Evolutionary conservation across 2,888 invertebrate genomes (phyloP).

Genomic region (Chymomyza procnemis): DNA sequence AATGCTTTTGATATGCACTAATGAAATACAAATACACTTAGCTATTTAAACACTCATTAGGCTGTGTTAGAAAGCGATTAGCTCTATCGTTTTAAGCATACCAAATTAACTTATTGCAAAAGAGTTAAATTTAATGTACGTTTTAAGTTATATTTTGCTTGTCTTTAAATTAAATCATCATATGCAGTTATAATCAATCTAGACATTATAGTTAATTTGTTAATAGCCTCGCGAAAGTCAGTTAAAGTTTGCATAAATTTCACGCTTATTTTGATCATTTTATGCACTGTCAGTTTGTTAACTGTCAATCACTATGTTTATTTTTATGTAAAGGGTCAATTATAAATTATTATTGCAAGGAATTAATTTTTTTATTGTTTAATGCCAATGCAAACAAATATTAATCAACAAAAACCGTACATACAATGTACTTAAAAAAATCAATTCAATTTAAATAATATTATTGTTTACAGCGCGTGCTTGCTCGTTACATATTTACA

Average conservation of each 20-base stretch:
- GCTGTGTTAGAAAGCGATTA: neutral
- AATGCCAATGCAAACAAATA: neutral
- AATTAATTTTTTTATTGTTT: neutral
- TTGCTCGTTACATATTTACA: constrained; percentile 38
- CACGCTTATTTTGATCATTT: constrained; percentile 36
- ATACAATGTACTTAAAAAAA: neutral
- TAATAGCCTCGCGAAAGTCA: constrained; percentile 12
- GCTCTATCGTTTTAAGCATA: no score
- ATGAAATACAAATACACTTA: constrained; percentile 51
- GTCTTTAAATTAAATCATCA: neutral
- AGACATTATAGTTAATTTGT: neutral
- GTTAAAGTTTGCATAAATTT: constrained; percentile 29
- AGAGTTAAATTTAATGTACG: neutral
- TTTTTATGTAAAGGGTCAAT: neutral
- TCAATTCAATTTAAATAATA: constrained; percentile 8
- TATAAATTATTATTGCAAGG: neutral
- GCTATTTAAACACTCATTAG: constrained; percentile 47
- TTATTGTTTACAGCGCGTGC: constrained; percentile 7
- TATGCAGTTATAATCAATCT: neutral
- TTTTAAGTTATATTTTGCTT: neutral
- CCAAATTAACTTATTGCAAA: neutral
- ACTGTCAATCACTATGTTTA: constrained; percentile 23
- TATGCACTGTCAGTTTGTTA: constrained; percentile 23
- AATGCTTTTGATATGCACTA: constrained; percentile 60
- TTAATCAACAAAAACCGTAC: neutral